Evolutionary conservation across 2,797 vertebrate species (phyloP), one percentile per base, ranked within the genome.

Genomic region (Eulemur rubriventer): DNA sequence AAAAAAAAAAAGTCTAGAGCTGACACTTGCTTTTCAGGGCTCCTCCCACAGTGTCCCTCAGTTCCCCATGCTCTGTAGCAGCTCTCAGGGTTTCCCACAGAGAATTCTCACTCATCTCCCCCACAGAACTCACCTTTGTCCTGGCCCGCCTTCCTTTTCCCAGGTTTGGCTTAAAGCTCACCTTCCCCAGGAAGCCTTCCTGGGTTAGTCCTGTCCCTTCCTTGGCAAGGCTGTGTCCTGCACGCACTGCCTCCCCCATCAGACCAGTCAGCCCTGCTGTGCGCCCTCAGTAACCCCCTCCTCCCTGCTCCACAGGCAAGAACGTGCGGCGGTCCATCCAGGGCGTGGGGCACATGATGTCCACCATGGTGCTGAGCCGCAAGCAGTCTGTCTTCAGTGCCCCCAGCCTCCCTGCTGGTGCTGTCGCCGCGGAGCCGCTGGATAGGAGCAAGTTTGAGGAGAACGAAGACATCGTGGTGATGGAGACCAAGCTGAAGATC

Each of bases 401-500:
- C 6, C 98, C 99, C 0, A 93, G 95, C 82, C 98, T 99, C 59
- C 98, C 98, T 13, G 4, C 98, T 0, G 98, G 98, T 0, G 96
- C 99, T 3, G 69, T 87, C 0, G 98, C 91, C 33, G 95, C 99
- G 0, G 99, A 99, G 28, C 98, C 98, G 0, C 98, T 99, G 93
- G 98, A 98, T 91, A 99, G 98, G 78, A 98, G 98, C 89, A 99
- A 99, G 96, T 99, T 98, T n/a, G 98, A 99, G 2, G 99, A 99
- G 96, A 99, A 99, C 0, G 99, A 99, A 98, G 99, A 99, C 97
- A 98, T 99, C 4, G 99, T 99, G 3, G 99, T 99, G 97, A 99
- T 99, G 99, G 99, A 99, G 98, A 99, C 99, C 88, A 99, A 99
- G 96, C 98, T 99, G 97, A 99, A 99, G 98, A 99, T 99, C 81